Evolutionary conservation across 2,888 invertebrate species (phyloP).

Genomic region (Leptinotarsa peninsularis): DNA sequence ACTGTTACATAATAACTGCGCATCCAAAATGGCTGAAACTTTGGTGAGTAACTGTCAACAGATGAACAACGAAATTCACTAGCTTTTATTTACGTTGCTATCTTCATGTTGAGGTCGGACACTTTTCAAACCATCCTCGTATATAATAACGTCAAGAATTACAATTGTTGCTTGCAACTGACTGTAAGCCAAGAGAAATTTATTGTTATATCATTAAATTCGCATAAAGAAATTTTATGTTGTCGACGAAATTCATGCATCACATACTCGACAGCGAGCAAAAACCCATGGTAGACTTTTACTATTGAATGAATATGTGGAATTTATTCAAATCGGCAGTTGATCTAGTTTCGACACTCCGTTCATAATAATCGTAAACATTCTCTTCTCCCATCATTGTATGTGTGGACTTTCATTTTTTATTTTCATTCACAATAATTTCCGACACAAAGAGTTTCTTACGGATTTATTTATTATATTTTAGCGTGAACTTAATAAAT

Average conservation of each 20-base stretch:
- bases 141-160: too few relatives aligned
- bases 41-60: too few relatives aligned
- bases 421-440: not conserved
- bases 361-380: constrained; percentile 18
- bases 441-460: not conserved
- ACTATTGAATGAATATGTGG: constrained; percentile 23
- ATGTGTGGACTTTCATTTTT: not conserved
- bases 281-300: constrained; percentile 10
- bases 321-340: constrained; percentile 23
- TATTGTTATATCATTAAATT: constrained; percentile 12
- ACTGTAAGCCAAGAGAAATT: not conserved
- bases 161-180: not conserved
- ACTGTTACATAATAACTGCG: too few relatives aligned
- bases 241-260: constrained; percentile 7
- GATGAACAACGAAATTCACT: too few relatives aligned
- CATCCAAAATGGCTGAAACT: too few relatives aligned
- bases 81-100: too few relatives aligned
- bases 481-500: too few relatives aligned
- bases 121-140: too few relatives aligned
- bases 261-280: constrained; percentile 2
- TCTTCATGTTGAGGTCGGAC: too few relatives aligned
- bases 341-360: constrained; percentile 20
- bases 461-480: too few relatives aligned
- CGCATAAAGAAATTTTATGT: not conserved
- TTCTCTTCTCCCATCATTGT: constrained; percentile 4